Conservation (phyloP, 2,113 vertebrate genomes). For the Cairina moschata region DNA sequence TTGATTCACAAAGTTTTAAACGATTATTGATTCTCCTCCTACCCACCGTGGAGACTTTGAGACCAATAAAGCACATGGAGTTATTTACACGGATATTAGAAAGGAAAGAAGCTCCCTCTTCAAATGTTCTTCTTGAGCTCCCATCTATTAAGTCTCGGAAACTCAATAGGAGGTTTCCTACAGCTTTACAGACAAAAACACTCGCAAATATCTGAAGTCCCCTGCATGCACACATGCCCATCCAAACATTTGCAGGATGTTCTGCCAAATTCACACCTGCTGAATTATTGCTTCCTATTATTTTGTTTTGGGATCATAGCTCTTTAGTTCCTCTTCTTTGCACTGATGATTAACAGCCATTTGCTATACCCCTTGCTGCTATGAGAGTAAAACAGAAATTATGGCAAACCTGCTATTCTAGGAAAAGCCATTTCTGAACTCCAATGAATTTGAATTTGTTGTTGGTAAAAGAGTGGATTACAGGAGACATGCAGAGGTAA, state of each 20-base stretch:
- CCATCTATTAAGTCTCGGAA: constrained; percentile 20
- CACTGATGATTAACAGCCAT: not conserved
- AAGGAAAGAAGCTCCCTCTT: constrained; percentile 7
- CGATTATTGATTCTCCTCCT: constrained; percentile 1
- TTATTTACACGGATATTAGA: constrained; percentile 44
- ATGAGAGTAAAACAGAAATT: constrained; percentile 3
- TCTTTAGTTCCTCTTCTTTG: constrained; percentile 12
- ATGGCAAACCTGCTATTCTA: not conserved
- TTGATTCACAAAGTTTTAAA: constrained; percentile 59
- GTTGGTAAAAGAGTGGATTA: not conserved
- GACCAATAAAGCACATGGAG: constrained; percentile 18
- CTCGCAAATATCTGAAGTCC: not conserved
- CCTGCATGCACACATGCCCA: not conserved
- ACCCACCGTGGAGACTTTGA: constrained; percentile 4
- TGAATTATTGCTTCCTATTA: not conserved
- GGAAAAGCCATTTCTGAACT: constrained; percentile 7
- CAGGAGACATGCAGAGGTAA: not conserved
- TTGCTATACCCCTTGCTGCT: not conserved
- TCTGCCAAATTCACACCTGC: constrained; percentile 23
- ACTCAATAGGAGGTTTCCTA: not conserved
- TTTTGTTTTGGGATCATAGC: not conserved
- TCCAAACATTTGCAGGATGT: not conserved
- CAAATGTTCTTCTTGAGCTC: not conserved
- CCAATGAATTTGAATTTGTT: not conserved
- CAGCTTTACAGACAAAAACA: not conserved